Percentiles rank a stretch among this genome's conserved stretches.
Evolutionary conservation across 2,888 invertebrate species (phyloP).

Genomic region (Augiades crinisus): DNA sequence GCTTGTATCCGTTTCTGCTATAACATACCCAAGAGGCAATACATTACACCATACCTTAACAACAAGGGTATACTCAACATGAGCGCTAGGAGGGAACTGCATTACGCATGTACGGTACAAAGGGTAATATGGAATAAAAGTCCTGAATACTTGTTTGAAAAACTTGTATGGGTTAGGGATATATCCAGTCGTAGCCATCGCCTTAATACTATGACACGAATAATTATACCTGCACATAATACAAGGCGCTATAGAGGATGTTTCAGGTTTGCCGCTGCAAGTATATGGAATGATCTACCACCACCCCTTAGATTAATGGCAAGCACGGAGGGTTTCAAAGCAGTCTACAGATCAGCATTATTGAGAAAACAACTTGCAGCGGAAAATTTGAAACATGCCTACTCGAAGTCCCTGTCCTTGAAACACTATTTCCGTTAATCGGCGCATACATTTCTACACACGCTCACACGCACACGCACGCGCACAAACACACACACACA

Average conservation of each 20-base stretch:
- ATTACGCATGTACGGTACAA: no score
- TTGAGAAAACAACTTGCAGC: no score
- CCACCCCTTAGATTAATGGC: background rate
- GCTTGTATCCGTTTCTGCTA: constrained; percentile 3
- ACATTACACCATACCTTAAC: background rate
- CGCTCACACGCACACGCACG: no score
- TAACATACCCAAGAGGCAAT: background rate
- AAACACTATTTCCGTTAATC: background rate
- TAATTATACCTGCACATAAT: background rate
- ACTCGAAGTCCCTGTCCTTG: background rate
- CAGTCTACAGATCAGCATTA: background rate
- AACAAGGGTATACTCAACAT: background rate
- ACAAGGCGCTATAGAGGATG: background rate
- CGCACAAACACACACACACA: no score
- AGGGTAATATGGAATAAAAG: constrained; percentile 4
- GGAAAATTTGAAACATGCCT: background rate
- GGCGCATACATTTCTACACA: no score
- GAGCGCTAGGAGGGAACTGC: background rate
- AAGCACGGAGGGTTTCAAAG: background rate
- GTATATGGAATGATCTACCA: no score
- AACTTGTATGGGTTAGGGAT: background rate
- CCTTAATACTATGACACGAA: background rate
- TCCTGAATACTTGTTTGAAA: background rate
- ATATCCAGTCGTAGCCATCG: background rate
- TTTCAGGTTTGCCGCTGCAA: constrained; percentile 1